phyloP scores from a whole-genome alignment of 2,797 vertebrate species.

The Heteromormyrus szaboi region DNA sequence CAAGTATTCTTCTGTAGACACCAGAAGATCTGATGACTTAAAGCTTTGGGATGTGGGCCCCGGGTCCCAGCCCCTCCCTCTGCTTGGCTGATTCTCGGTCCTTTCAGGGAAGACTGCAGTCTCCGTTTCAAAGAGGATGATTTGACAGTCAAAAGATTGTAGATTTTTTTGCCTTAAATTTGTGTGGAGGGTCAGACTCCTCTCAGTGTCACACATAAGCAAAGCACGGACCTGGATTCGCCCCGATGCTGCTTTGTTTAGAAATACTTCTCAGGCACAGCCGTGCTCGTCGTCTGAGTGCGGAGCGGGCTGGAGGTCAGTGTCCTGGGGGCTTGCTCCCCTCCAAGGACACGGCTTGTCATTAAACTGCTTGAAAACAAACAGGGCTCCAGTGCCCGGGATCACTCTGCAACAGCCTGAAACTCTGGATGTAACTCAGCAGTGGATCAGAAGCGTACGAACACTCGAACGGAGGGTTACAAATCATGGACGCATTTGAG shows the following conservation, averaged over 20 bases:
- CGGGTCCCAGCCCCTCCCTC: neutral
- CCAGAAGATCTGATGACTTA: neutral
- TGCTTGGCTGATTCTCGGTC: neutral
- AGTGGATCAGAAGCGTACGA: neutral
- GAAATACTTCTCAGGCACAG: neutral
- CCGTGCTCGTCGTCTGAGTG: neutral
- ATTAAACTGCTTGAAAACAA: conserved; percentile 11
- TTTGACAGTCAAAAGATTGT: neutral
- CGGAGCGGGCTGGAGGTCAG: neutral
- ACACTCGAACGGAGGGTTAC: neutral
- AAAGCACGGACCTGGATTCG: neutral
- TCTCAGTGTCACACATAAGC: neutral
- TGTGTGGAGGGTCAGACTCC: neutral
- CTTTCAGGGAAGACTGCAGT: neutral
- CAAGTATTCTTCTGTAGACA: neutral
- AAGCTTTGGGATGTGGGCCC: neutral
- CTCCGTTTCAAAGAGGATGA: neutral
- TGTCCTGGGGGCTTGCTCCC: neutral
- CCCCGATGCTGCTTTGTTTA: neutral
- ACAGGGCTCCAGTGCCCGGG: neutral
- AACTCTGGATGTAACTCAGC: neutral
- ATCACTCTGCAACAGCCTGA: neutral
- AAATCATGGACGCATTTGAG: neutral
- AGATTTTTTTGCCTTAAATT: neutral
- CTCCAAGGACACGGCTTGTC: neutral